Evolutionary conservation across 92 coral and sea anemone species (phyloP), one percentile per base, ranked within the genome.

Genomic region (Umimayanthus kanabou): DNA sequence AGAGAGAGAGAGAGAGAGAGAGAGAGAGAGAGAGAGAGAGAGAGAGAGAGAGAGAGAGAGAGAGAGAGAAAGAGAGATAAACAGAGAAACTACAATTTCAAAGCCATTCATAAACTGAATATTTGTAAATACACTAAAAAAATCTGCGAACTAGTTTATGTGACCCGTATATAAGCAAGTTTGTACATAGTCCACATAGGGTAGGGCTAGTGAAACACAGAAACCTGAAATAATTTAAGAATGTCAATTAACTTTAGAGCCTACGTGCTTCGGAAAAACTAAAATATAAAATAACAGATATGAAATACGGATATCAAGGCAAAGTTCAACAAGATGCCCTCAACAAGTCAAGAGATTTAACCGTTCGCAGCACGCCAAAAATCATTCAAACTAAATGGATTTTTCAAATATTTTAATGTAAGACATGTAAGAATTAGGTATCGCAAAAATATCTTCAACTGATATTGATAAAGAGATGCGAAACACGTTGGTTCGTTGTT

Each of bases 221-320:
- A 28, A 43, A 73, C 45, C 25, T 45, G 30, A 69, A 70, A 14
- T 73, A 75, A 70, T 71, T 45, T 83, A 70, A 18, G 74, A 83
- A 42, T 83, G 70, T 33, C 47, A 83, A 83, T 67, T 39, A 82
- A 39, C 74, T 81, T 65, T 70, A 70, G 77, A 47, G 61, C 39
- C 66, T 83, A 83, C 67, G 77, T 83, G 78, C 77, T 28, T 83
- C 28, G 16, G 78, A 66, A 81, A 81, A 81, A n/a, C 61, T 23
- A 40, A 65, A 81, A 81, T 64, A 61, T 83, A 45, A 70, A 72
- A 83, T 26, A 83, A 6, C 87, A 83, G 77, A 80, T 80, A 13
- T 15, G 28, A 57, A 83, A 70, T 42, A 29, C 20, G 67, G 87
- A 47, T 83, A 70, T 45, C 22, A 45, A 18, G 79, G 78, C 73